Evolutionary conservation across 2,888 invertebrate species (phyloP).

Genomic region (Cheilosia vernalis): DNA sequence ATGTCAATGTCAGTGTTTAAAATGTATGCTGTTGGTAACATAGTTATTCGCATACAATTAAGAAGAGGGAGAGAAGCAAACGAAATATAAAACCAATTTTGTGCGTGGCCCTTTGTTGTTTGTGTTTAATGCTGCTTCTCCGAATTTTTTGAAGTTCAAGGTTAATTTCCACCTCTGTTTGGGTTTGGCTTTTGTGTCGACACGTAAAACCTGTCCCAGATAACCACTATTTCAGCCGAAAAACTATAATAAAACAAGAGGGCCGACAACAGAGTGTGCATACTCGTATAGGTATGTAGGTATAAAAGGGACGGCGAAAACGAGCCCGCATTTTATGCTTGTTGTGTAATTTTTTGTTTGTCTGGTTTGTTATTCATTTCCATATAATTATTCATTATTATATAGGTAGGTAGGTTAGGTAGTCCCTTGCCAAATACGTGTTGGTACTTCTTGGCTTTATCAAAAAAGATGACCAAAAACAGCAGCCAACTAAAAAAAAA

Average conservation of each 20-base stretch:
- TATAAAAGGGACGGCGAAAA: conserved; percentile 40
- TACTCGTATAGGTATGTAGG: too few relatives aligned
- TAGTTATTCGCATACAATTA: conserved; percentile 70
- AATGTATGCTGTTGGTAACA: conserved; percentile 54
- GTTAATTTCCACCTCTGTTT: conserved; percentile 77
- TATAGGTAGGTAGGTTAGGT: background rate
- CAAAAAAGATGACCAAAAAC: background rate
- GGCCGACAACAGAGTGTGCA: background rate
- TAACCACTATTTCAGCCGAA: conserved; percentile 33
- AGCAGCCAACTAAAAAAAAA: background rate
- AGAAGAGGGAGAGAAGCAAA: background rate
- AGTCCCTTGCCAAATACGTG: conserved; percentile 38
- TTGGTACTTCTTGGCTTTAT: conserved; percentile 14
- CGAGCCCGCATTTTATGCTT: conserved; percentile 32
- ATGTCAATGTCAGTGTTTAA: conserved; percentile 67
- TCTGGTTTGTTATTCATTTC: background rate
- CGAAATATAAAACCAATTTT: conserved; percentile 64
- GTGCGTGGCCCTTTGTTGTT: conserved; percentile 63
- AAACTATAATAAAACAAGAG: conserved; percentile 24
- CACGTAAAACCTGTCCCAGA: conserved; percentile 61
- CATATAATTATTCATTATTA: conserved; percentile 49
- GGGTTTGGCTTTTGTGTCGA: conserved; percentile 47
- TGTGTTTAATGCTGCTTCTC: background rate
- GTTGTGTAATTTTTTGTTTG: conserved; percentile 15
- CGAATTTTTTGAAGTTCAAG: conserved; percentile 81